Evolutionary conservation across 2,113 vertebrate species (phyloP), one percentile per base, ranked within the genome.

Genomic region (Bagarius yarrelli): DNA sequence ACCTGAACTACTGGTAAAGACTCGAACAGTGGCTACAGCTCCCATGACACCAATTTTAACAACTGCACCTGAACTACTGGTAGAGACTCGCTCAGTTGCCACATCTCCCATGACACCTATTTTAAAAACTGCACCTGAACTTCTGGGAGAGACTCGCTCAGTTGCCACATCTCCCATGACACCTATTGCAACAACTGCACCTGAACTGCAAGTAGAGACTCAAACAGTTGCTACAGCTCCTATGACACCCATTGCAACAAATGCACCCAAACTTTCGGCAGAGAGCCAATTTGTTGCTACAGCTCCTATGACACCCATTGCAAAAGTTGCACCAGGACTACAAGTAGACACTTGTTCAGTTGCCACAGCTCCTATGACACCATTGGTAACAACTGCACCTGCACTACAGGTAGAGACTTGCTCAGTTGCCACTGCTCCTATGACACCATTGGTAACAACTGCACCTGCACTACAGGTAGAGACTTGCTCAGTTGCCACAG

Each of bases 51-150:
- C 80, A 0, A n/a, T 56, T 6, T 23, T 12, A 44, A 66, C 32
- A 32, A 74, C 1, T 25, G 32, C 70, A 76, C 61, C 80, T 12
- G 13, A 55, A 2, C n/a, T 71, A 30, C 36, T 23, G 4, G 25
- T 71, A 14, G 66, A 52, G 8, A 80, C 66, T 11, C 27, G 40
- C 0, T 60, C 78, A 11, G 1, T 71, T 71, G 78, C 57, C 0
- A 81, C 79, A 64, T 47, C 56, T 15, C 79, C 79, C 8, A 74
- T 81, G 79, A 74, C 79, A 15, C 79, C 79, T 8, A 40, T 81
- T 4, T 21, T 40, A 61, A 73, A 16, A 53, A 60, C 11, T 27
- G 69, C 79, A 34, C 79, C 78, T 32, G 44, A 59, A 0, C 36
- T 70, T 55, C 1, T 15, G 23, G n/a, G 53, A 32, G 69, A 73